Base-by-base conservation (phyloP, 2,888 invertebrate species). In the Drosophila meridiana region DNA sequence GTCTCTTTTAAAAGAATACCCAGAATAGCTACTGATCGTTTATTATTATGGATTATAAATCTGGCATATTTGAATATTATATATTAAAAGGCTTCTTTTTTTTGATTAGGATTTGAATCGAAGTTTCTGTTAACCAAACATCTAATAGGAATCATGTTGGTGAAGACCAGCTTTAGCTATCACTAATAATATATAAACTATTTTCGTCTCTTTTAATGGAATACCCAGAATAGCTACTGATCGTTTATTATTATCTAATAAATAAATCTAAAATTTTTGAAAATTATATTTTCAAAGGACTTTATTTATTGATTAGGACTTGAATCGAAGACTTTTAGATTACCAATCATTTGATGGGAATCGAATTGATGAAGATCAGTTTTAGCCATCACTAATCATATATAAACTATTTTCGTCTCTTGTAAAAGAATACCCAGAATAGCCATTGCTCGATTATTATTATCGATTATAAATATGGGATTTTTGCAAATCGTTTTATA, bases 301-400 rank as follows among this genome's bases (percentile, higher is more conserved):
- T 26, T 20, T 40, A 26, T 30, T 42, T 45, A 53, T 30, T 50
- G 48, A 40, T 57, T 48, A 48, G 63, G 38, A 8, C 48, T 40
- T 38, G 48, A 34, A 48, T 52, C 47, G 47, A 71, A 66, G 28
- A 56, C 52, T 66, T 72, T 63, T 48, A 47, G 45, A 53, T 68
- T 62, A 74, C 40, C 45, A 58, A 66, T 26, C 63, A 55, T 13
- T 63, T 72, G 58, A 68, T 42, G 14, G 20, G 69, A 73, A 69
- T 28, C 45, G 58, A 63, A 73, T 55, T 26, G 59, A 43, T 75
- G 40, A 56, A 58, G 61, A 66, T 72, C 65, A 56, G 42, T 73
- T 57, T 76, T 53, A 48, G 56, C 52, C 64, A 69, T 14, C 48
- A 42, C n/a, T 36, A 28, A 20, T 20, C 20, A 20, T 20, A 20